A percentile compares a stretch with the other conserved stretches of the same genome.
Evolutionary conservation across 2,888 invertebrate species (phyloP).

Genomic region (Andrena camellia): DNA sequence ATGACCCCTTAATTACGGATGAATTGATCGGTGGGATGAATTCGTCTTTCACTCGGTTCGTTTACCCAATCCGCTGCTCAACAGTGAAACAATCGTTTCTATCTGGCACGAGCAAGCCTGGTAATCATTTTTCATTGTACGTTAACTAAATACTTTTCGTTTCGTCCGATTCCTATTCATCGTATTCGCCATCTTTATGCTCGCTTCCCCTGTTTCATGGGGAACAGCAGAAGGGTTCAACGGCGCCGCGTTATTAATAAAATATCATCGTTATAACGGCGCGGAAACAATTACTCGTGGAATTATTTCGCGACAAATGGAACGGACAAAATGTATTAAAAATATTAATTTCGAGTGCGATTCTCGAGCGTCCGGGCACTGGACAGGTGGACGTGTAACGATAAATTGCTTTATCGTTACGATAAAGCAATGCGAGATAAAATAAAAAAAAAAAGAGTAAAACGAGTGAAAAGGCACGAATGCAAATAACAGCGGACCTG

Average conservation of each 20-base stretch:
- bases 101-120: neutral
- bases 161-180: neutral
- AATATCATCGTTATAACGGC: neutral
- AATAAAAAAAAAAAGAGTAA: neutral
- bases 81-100: neutral
- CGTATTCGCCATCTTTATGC: neutral
- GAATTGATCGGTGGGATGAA: neutral
- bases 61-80: neutral
- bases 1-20: too few species aligned
- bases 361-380: neutral
- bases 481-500: neutral
- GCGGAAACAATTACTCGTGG: neutral
- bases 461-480: neutral
- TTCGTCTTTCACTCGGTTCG: neutral
- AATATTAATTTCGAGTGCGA: constrained; percentile 26
- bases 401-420: constrained; percentile 13
- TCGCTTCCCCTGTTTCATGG: neutral
- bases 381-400: too few species aligned
- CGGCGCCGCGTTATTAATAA: neutral
- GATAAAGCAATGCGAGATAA: neutral
- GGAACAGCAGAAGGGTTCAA: neutral
- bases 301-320: constrained; percentile 14
- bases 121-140: constrained; percentile 5
- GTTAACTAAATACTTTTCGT: neutral
- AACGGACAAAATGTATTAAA: neutral